phyloP scores from a whole-genome alignment of 2,797 vertebrate genomes.

The Argyrosomus regius region DNA sequence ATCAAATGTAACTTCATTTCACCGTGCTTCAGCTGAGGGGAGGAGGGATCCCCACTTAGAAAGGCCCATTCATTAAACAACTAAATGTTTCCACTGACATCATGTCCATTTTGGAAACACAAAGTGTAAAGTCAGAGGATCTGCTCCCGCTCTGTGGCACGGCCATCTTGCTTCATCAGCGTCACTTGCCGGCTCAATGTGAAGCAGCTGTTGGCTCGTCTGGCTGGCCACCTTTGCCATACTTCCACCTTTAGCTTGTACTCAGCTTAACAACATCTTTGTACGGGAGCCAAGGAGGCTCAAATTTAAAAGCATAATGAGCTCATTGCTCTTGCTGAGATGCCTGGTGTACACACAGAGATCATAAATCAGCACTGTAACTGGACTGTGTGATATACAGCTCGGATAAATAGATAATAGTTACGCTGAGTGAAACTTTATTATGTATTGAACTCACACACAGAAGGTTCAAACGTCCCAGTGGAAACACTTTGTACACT shows the following conservation, averaged over 20 bases:
- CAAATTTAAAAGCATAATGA: conserved; percentile 3
- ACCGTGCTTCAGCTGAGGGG: neutral
- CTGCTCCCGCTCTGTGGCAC: conserved; percentile 44
- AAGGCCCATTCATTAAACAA: conserved; percentile 54
- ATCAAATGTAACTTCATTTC: neutral
- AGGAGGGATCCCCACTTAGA: conserved; percentile 19
- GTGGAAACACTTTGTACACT: neutral
- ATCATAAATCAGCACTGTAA: conserved; percentile 38
- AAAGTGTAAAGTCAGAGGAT: conserved; percentile 54
- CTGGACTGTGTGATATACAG: conserved; percentile 13
- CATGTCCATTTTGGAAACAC: conserved; percentile 53
- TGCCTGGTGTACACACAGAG: neutral
- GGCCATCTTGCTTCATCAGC: conserved; percentile 47
- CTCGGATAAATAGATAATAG: conserved; percentile 8
- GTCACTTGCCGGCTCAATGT: conserved; percentile 42
- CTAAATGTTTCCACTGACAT: conserved; percentile 77
- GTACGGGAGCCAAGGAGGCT: conserved; percentile 23
- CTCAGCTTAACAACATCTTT: conserved; percentile 5
- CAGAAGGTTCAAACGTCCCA: neutral
- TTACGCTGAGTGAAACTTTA: conserved; percentile 5
- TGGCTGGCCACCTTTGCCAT: conserved; percentile 9
- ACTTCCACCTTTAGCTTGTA: conserved; percentile 23
- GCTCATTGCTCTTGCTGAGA: conserved; percentile 20
- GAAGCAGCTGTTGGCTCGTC: conserved; percentile 60
- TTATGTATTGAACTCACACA: neutral